A percentile compares a stretch with the other conserved stretches of the same genome.
Conservation (phyloP, 2,888 invertebrate species). For the Apotomis turbidana region DNA sequence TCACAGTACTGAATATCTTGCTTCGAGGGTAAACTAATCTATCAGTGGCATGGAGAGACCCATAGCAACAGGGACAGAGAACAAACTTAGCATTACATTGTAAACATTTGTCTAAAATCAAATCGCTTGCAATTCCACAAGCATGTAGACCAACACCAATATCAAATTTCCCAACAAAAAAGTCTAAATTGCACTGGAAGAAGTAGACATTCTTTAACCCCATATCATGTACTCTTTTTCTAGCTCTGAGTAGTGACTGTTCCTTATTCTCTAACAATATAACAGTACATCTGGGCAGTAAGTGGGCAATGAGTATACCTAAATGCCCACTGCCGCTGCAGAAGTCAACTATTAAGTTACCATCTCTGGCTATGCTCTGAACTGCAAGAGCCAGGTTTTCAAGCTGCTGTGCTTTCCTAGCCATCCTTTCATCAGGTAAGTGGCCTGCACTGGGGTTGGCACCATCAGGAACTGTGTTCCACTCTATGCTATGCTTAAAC, state of each 20-base stretch:
- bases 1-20: constrained; percentile 76
- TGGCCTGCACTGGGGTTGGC: constrained; percentile 91
- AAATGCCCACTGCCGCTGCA: constrained; percentile 97
- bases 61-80: constrained; percentile 97
- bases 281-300: constrained; percentile 90
- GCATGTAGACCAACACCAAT: constrained; percentile 96
- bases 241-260: constrained; percentile 90
- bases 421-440: constrained; percentile 88
- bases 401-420: constrained; percentile 93
- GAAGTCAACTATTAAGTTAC: constrained; percentile 94
- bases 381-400: constrained; percentile 92
- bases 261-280: constrained; percentile 96
- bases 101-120: constrained; percentile 94
- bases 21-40: constrained; percentile 93
- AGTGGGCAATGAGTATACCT: constrained; percentile 92
- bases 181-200: constrained; percentile 95
- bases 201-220: constrained; percentile 89
- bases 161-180: constrained; percentile 91
- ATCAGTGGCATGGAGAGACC: constrained; percentile 92
- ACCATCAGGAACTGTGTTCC: constrained; percentile 88
- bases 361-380: constrained; percentile 86
- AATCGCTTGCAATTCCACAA: constrained; percentile 97
- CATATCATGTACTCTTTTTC: constrained; percentile 86
- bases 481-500: constrained; percentile 78
- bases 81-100: constrained; percentile 91